phyloP scores from a whole-genome alignment of 1,140 invertebrate genomes.

The Plodia interpunctella region DNA sequence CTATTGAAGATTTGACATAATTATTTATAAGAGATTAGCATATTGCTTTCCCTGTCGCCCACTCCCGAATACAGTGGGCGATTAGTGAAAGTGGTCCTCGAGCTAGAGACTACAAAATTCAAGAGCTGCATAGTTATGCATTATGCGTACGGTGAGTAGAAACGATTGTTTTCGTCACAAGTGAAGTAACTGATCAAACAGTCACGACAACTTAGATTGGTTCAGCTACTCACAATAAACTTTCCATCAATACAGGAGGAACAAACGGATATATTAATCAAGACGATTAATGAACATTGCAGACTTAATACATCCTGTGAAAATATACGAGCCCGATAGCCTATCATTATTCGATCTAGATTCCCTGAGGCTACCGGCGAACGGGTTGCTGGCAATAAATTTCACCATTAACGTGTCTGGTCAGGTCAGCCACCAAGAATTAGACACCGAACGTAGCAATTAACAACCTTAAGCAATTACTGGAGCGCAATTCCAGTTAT shows the following conservation, averaged over 20 bases:
- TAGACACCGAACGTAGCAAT: constrained; percentile 45
- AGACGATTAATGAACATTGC: constrained; percentile 10
- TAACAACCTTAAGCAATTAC: constrained; percentile 61
- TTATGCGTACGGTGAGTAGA: constrained; percentile 7
- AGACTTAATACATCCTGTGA: constrained; percentile 12
- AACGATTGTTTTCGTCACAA: background rate
- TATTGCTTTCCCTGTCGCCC: constrained; percentile 39
- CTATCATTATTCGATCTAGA: constrained; percentile 27
- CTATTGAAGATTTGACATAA: constrained; percentile 18
- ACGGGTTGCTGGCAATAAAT: constrained; percentile 33
- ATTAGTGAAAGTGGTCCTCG: constrained; percentile 49
- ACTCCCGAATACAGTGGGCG: constrained; percentile 37
- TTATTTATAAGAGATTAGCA: constrained; percentile 22
- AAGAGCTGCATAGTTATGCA: constrained; percentile 17
- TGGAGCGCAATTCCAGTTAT: constrained; percentile 39
- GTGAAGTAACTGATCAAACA: background rate
- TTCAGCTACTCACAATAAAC: background rate
- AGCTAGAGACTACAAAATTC: constrained; percentile 4
- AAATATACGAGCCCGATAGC: constrained; percentile 24
- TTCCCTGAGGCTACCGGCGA: constrained; percentile 26
- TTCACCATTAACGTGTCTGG: constrained; percentile 34
- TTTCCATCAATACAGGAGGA: background rate
- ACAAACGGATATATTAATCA: background rate
- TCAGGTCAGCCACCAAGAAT: constrained; percentile 31
- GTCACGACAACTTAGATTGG: background rate